Conservation (phyloP, 2,797 vertebrate genomes). For the Spatula versicolor region DNA sequence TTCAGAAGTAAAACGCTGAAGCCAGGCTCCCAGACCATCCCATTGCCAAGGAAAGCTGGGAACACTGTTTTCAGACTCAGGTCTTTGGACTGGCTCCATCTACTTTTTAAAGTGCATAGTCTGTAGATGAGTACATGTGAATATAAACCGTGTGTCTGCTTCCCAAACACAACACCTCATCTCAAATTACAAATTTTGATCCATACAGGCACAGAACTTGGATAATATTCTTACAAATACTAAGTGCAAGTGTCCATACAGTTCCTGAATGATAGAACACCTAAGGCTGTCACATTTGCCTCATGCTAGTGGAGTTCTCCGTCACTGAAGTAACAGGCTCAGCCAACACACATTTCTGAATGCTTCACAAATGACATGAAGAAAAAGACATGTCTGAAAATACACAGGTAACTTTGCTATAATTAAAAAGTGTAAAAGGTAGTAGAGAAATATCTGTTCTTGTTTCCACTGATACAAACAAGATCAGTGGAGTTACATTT, state of each 20-base stretch:
- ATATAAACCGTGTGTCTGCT: background rate
- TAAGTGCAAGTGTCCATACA: background rate
- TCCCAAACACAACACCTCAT: background rate
- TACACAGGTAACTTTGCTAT: background rate
- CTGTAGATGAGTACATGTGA: background rate
- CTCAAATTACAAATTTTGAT: background rate
- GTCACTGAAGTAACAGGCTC: background rate
- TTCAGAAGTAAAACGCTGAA: background rate
- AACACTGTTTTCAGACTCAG: background rate
- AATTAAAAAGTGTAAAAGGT: background rate
- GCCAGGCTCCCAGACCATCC: background rate
- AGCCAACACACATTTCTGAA: background rate
- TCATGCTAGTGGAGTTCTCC: background rate
- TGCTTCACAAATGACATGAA: background rate
- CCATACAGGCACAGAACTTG: background rate
- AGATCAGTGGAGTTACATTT: background rate
- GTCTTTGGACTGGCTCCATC: background rate
- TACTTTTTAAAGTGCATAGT: background rate
- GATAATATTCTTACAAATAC: background rate
- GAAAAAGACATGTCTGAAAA: background rate
- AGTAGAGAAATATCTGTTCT: background rate
- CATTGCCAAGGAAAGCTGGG: background rate
- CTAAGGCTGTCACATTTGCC: rapidly evolving
- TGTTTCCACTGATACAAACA: background rate
- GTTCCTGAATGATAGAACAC: background rate